These are phyloP conservation scores for Peromyscus leucopus DNA, from an alignment of 2,113 vertebrate species.

Conservation along the genomic window DNA sequence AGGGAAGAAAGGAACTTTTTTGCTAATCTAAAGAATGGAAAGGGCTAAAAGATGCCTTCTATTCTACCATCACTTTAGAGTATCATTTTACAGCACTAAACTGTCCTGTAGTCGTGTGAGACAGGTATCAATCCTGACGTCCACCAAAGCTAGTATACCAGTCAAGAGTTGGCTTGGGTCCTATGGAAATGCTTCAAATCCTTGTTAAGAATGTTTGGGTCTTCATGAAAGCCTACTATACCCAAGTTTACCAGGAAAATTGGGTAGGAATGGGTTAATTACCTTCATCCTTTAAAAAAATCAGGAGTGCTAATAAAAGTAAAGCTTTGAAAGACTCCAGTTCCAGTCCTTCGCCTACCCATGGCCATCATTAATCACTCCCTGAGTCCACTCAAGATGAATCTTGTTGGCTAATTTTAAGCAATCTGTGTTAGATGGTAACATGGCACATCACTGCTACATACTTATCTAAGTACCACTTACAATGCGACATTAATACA, in stretches of 20 bases:
- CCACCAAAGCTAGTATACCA: not conserved
- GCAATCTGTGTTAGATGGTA: not conserved
- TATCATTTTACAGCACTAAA: not conserved
- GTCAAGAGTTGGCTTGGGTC: not conserved
- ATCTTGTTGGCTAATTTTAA: not conserved
- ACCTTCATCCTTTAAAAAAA: not conserved
- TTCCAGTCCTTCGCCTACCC: not conserved
- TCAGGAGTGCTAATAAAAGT: not conserved
- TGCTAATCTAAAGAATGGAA: conserved; percentile 16
- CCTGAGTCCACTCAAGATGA: not conserved
- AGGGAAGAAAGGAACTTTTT: not conserved
- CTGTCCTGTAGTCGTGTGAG: rapidly evolving
- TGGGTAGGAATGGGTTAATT: not conserved
- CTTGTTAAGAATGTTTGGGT: not conserved
- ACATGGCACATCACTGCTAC: not conserved
- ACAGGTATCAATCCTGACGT: not conserved
- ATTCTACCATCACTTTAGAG: not conserved
- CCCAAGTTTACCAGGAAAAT: not conserved
- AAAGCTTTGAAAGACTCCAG: not conserved
- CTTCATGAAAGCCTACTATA: not conserved
- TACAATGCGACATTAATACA: not conserved
- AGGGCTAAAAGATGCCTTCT: conserved; percentile 3
- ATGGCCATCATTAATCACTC: not conserved
- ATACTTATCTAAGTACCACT: not conserved
- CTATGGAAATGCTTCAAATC: not conserved